Evolutionary conservation across 2,113 vertebrate species (phyloP).

Genomic region (Dascyllus trimaculatus): DNA sequence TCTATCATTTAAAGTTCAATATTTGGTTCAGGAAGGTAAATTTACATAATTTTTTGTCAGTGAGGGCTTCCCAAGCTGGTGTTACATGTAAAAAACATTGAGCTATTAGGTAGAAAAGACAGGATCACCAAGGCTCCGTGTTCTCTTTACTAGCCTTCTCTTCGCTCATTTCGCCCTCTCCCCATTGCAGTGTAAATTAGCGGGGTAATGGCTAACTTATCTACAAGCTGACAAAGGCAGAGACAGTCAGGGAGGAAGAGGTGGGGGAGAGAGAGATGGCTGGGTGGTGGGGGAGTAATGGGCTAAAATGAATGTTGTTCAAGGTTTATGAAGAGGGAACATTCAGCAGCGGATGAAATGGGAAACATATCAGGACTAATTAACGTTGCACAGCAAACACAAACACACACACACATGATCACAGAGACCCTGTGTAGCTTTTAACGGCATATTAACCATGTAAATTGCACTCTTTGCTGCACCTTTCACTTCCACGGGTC

Average conservation of each 20-base stretch:
- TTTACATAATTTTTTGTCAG: constrained; percentile 66
- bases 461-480: constrained; percentile 48
- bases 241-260: neutral
- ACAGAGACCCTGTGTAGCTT: constrained; percentile 38
- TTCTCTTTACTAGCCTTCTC: constrained; percentile 18
- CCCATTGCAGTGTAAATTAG: constrained; percentile 70
- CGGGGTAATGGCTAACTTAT: constrained; percentile 66
- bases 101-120: constrained; percentile 56
- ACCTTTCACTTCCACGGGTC: constrained; percentile 34
- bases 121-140: constrained; percentile 9
- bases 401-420: neutral
- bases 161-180: neutral
- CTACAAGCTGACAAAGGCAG: constrained; percentile 55
- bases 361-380: constrained; percentile 78
- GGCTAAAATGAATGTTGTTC: constrained; percentile 69
- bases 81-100: constrained; percentile 50
- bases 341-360: constrained; percentile 70
- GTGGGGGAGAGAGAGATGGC: neutral
- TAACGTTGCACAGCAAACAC: constrained; percentile 51
- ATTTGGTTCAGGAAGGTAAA: constrained; percentile 65
- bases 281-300: constrained; percentile 48
- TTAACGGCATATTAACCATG: constrained; percentile 61
- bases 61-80: constrained; percentile 46
- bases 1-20: constrained; percentile 66
- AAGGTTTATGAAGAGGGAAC: constrained; percentile 62